Evolutionary conservation across 2,888 invertebrate genomes (phyloP).

Genomic region (Parnassius smintheus): DNA sequence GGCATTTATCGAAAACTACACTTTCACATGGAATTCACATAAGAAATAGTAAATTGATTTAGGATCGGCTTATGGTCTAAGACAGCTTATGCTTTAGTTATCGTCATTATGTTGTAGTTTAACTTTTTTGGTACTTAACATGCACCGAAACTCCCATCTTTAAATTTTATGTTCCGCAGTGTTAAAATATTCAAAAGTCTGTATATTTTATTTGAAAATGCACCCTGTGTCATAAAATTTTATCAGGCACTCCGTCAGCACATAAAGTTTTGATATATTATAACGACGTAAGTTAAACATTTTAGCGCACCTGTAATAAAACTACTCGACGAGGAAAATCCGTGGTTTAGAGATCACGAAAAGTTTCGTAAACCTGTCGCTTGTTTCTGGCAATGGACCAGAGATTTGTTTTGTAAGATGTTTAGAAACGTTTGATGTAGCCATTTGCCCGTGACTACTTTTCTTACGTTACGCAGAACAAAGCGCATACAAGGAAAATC

Average conservation of each 20-base stretch:
- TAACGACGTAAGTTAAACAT: constrained; percentile 33
- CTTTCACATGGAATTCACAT: constrained; percentile 15
- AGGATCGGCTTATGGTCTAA: constrained; percentile 54
- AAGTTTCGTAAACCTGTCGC: constrained; percentile 65
- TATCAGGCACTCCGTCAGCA: constrained; percentile 7
- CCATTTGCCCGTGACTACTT: constrained; percentile 30
- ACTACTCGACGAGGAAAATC: constrained; percentile 60
- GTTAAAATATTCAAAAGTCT: constrained; percentile 1
- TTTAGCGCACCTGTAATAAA: constrained; percentile 53
- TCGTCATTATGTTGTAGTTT: constrained; percentile 27
- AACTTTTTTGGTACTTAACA: constrained; percentile 21
- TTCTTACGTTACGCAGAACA: too few species aligned
- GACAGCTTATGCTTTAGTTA: constrained; percentile 42
- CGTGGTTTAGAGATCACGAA: constrained; percentile 70
- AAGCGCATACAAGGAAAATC: too few species aligned
- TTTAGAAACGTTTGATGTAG: constrained; percentile 47
- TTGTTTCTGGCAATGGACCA: constrained; percentile 54
- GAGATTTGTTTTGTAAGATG: constrained; percentile 56
- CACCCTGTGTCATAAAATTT: constrained; percentile 3
- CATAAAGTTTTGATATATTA: constrained; percentile 9
- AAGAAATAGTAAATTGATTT: constrained; percentile 37
- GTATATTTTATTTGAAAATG: constrained; percentile 10
- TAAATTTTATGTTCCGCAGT: constrained; percentile 1
- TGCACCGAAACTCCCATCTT: constrained; percentile 12
- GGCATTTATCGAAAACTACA: constrained; percentile 27